Evolutionary conservation across 2,888 invertebrate species (phyloP), one percentile per base, ranked within the genome.

Genomic region (Parnassius orleans): DNA sequence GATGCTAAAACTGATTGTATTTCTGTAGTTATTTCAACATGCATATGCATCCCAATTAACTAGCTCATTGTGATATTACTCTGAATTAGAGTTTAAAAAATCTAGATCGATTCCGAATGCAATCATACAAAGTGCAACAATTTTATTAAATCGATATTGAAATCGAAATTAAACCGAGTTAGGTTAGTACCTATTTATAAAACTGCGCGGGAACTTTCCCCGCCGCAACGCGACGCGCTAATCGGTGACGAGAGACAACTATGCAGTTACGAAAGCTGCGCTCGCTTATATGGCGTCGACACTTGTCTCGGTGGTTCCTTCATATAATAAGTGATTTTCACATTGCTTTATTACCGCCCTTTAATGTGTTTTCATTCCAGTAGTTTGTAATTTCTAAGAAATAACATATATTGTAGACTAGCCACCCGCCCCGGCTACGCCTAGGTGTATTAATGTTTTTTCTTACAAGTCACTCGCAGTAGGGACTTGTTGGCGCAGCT

Each of bases 201-300:
- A 79, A 82, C 79, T 69, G 79, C 75, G 78, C 73, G 77, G 80
- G 83, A 84, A 90, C 88, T 90, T 90, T 90, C 89, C 83, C 90
- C 78, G 72, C 67, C n/a, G 72, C 67, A 60, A 79, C 78, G 78
- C 74, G 61, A 79, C 78, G 78, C 74, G 70, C 68, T 76, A 73
- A 75, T 66, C 78, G 82, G 70, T 80, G 83, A 81, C 84, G 71
- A 24, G 24, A 24, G 24, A 24, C 33, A 33, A 78, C 82, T 78
- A 78, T 81, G 86, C 80, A 79, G 82, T 90, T 90, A 86, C 87
- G 90, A 90, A 90, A 90, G 90, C 84, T 87, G 83, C 81, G 78
- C 77, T 75, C 75, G 79, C 83, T 81, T 84, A 80, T 83, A 83
- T 77, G 85, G 86, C 72, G 73, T 71, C 74, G 73, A 74, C 78